Base-by-base conservation (phyloP, 2,113 vertebrate species). In the Dipodomys stephensi region DNA sequence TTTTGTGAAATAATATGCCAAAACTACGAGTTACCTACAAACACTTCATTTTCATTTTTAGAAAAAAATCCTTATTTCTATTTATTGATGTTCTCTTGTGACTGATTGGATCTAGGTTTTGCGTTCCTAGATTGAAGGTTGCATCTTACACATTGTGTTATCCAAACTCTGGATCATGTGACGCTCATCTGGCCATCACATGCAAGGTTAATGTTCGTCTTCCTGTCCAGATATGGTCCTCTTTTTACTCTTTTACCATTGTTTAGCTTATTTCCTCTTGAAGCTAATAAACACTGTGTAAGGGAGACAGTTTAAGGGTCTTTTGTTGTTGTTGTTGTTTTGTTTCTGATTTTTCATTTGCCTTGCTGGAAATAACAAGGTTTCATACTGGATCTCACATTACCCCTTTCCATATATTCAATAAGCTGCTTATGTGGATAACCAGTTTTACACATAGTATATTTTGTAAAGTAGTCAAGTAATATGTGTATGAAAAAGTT, bases 381-480 rank as follows among this genome's bases (percentile, higher is more conserved):
- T 27, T 11, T 87, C 19, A 64, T 20, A 6, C 0, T 57, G 53
- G 13, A 16, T 57, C 53, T 57, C 53, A 57, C 15, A 57, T 57
- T 57, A 57, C 15, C 53, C 53, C 15, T 16, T 57, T 57, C 53
- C 53, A 57, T 16, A 57, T 13, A 57, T 2, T 57, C 53, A 57
- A 57, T 57, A 57, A 16, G 4, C 15, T 64, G 19, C 0, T 62
- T 83, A 72, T 39, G 23, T 25, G 81, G 77, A 87, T 80, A 35
- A 49, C n/a, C 46, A 85, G 32, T 30, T 91, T 25, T 60, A 22
- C 44, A 68, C 83, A 79, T 57, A 84, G 22, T 7, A 0, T 67
- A 39, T 76, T 13, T 91, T 84, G 74, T 84, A 91, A 79, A 81
- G 35, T 64, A 79, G n/a, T 96, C 0, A 35, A 82, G 12, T 65